Conservation (phyloP, 30 jellyfish, hydroid and myxozoan genomes). For the Mastigias papua region DNA sequence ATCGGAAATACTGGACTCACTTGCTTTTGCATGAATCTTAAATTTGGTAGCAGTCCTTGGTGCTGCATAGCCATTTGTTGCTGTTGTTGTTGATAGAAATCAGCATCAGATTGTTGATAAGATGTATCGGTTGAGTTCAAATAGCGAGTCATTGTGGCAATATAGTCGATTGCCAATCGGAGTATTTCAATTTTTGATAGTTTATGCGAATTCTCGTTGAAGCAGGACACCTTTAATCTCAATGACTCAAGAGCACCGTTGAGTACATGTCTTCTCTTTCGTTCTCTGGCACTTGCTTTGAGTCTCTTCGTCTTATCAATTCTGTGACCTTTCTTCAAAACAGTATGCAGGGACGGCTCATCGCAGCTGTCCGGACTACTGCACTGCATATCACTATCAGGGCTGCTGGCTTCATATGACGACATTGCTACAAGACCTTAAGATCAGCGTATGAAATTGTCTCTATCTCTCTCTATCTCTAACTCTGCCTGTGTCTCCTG, state of each 20-base stretch:
- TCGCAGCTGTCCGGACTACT: constrained; percentile 57
- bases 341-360: constrained; percentile 5
- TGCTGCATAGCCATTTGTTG: constrained; percentile 10
- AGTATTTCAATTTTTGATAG: constrained; percentile 92
- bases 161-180: constrained; percentile 93
- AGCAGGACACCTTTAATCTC: constrained; percentile 85
- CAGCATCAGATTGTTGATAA: background rate
- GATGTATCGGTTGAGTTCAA: constrained; percentile 23
- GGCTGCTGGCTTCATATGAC: constrained; percentile 67
- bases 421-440: constrained; percentile 9
- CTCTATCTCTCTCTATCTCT: too few relatives aligned
- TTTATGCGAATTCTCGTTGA: constrained; percentile 78
- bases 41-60: background rate
- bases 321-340: constrained; percentile 5
- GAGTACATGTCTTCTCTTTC: constrained; percentile 93
- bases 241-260: constrained; percentile 90
- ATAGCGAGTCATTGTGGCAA: constrained; percentile 80
- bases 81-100: constrained; percentile 11
- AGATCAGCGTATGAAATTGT: background rate
- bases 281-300: constrained; percentile 97
- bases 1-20: too few relatives aligned
- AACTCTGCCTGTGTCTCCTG: background rate
- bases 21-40: background rate
- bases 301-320: constrained; percentile 80
- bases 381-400: constrained; percentile 66